Evolutionary conservation across 2,797 vertebrate species (phyloP), one percentile per base, ranked within the genome.

Genomic region (Sebastes oblongus): DNA sequence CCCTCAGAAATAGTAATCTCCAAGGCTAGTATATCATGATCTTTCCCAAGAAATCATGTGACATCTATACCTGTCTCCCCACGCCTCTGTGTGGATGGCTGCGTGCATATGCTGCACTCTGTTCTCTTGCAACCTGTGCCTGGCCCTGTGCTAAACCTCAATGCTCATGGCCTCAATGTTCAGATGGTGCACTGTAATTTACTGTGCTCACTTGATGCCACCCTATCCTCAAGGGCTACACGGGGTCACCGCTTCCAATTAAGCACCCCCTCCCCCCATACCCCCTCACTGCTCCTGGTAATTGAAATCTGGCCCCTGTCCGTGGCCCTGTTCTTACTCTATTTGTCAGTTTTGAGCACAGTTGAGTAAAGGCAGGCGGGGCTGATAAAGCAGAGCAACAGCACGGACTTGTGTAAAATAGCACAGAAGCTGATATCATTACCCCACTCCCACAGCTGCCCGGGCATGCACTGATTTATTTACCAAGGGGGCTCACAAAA

Each of bases 191-290:
- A 77, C 85, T 90, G 89, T 94, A 91, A 95, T 94, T 95, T 89
- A 96, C 91, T 84, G 90, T 78, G 86, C 90, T 92, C 86, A 73
- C 75, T 91, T 74, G 81, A 88, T 87, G 84, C 79, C 85, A 83
- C 86, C 77, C 86, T 79, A 72, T 93, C 91, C 88, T 91, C 86
- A 77, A 84, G 93, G 90, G 91, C 91, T 82, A 82, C 56, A 50
- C 42, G 10, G 94, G 94, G 94, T 95, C 94, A 93, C 75, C 4
- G 80, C 91, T 92, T 94, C 89, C 95, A 94, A 95, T 95, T 95
- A 95, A 88, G 89, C 59, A 39, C 77, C 81, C 81, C 77, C 74
- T 42, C 30, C 65, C 72, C 59, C 64, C 18, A 11, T 50, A 69
- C 87, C 85, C 72, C 86, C 89, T 83, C 83, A 85, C 78, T 74